Conservation (phyloP, 2,113 vertebrate genomes). For the Hippopotamus amphibius region DNA sequence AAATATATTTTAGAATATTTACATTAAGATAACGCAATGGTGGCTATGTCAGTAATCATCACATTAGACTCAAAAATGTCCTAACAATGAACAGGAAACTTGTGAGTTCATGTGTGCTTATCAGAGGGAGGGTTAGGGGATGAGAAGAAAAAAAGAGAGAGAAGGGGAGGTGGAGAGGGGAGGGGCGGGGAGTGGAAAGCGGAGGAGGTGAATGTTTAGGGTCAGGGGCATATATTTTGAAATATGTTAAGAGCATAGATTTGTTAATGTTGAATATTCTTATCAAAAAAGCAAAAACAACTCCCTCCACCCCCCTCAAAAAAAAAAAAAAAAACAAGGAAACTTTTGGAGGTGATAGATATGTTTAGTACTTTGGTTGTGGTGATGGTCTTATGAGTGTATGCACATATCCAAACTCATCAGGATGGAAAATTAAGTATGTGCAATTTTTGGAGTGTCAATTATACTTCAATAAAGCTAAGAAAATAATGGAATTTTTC, state of each 20-base stretch:
- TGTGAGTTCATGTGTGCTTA: background rate
- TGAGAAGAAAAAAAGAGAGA: background rate
- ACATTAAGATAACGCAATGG: background rate
- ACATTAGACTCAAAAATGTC: background rate
- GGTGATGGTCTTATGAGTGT: background rate
- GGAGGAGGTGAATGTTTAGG: background rate
- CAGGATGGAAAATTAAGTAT: background rate
- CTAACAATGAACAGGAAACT: background rate
- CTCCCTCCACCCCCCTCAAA: accelerated
- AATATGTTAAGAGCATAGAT: background rate
- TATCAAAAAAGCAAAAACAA: background rate
- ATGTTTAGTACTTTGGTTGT: background rate
- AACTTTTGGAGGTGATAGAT: background rate
- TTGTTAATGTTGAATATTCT: background rate
- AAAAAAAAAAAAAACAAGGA: background rate
- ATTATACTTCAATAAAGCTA: background rate
- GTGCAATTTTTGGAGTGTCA: background rate
- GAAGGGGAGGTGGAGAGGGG: background rate
- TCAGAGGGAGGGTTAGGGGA: background rate
- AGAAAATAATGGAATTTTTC: background rate
- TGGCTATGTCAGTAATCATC: background rate
- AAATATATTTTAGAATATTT: background rate
- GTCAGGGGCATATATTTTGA: background rate
- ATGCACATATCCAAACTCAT: background rate
- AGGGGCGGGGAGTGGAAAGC: too few species aligned